phyloP scores from a whole-genome alignment of 1,140 invertebrate genomes.

The Habropoda laboriosa region DNA sequence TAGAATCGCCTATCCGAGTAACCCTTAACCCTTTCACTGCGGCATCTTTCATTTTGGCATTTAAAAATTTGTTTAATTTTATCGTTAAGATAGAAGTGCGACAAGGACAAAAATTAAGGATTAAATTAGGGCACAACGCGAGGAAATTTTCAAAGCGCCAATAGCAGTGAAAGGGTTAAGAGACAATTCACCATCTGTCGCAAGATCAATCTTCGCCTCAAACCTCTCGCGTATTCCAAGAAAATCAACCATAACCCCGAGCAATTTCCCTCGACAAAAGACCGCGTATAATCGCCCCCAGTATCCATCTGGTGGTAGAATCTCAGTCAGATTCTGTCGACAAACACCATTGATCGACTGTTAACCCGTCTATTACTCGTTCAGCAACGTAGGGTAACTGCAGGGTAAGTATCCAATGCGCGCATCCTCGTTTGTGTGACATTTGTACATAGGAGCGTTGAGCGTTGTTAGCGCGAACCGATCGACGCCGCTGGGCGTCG shows the following conservation, averaged over 20 bases:
- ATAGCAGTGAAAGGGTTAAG: no score
- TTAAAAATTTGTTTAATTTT: no score
- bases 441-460: constrained; percentile 23
- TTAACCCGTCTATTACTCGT: constrained; percentile 42
- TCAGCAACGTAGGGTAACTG: constrained; percentile 17
- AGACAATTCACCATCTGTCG: no score
- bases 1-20: no score
- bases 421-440: constrained; percentile 35
- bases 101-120: no score
- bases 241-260: neutral
- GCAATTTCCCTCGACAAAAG: neutral
- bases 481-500: constrained; percentile 31
- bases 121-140: no score
- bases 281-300: no score
- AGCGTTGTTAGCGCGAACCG: constrained; percentile 49
- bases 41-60: no score
- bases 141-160: no score
- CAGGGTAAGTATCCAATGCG: constrained; percentile 7
- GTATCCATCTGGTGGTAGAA: neutral
- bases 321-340: constrained; percentile 9
- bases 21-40: no score
- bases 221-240: neutral
- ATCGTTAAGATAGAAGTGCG: no score
- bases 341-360: constrained; percentile 16
- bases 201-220: neutral